These are phyloP conservation scores for Calliphora vomitoria DNA, from an alignment of 2,888 invertebrate species.

Conservation along the genomic window DNA sequence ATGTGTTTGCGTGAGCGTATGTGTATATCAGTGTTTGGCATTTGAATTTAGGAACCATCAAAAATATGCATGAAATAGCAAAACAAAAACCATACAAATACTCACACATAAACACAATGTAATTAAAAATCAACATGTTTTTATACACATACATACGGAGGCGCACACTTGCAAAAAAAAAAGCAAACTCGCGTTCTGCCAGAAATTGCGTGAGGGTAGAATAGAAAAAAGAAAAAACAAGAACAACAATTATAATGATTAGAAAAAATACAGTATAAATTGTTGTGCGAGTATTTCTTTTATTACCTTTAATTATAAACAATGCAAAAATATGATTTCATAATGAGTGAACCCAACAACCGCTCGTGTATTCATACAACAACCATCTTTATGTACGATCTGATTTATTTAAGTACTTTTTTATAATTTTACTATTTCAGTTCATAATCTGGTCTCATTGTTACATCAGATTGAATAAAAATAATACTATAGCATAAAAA, in stretches of 20 bases:
- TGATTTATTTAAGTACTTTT: neutral
- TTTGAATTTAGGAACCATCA: conserved; percentile 48
- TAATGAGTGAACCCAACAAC: neutral
- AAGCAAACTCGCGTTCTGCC: conserved; percentile 15
- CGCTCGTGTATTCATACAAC: neutral
- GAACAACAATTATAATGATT: conserved; percentile 17
- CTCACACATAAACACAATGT: neutral
- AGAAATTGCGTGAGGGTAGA: conserved; percentile 38
- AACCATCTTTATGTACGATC: too few species aligned
- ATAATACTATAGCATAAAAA: too few species aligned
- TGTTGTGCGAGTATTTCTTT: neutral
- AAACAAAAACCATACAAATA: conserved; percentile 2
- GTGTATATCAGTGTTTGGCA: neutral
- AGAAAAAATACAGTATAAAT: conserved; percentile 15
- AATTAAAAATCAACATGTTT: conserved; percentile 33
- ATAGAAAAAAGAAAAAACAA: conserved; percentile 1
- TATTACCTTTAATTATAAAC: conserved; percentile 34
- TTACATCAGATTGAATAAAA: too few species aligned
- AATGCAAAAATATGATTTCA: conserved; percentile 29
- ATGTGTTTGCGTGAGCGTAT: neutral
- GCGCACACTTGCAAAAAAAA: conserved; percentile 21
- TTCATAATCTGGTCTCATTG: too few species aligned
- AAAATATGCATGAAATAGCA: conserved; percentile 59
- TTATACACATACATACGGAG: neutral
- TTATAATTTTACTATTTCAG: too few species aligned